These are phyloP conservation scores for Aethina tumida DNA, from an alignment of 1,140 invertebrate species.

Conservation along the genomic window DNA sequence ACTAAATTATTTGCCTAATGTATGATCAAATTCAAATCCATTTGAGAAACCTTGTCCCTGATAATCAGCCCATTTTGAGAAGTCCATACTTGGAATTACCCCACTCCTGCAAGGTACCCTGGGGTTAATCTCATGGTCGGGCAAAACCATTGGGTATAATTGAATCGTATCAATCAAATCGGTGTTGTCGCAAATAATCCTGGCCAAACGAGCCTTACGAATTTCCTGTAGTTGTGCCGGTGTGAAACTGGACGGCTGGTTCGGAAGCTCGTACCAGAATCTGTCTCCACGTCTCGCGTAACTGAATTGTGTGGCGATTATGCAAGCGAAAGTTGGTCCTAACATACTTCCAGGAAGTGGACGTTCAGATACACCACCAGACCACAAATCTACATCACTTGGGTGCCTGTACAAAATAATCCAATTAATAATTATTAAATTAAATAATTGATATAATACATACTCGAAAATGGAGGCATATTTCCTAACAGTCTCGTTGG, in stretches of 20 bases:
- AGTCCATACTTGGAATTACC: slow-evolving; percentile 73
- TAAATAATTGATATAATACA: slow-evolving; percentile 29
- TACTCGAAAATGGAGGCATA: slow-evolving; percentile 68
- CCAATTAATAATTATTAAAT: slow-evolving; percentile 5
- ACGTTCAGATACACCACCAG: slow-evolving; percentile 83
- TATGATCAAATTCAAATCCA: slow-evolving; percentile 5
- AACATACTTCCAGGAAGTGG: slow-evolving; percentile 80
- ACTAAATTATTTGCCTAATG: slow-evolving; percentile 15
- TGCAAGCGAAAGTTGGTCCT: slow-evolving; percentile 90
- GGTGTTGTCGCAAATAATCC: slow-evolving; percentile 91
- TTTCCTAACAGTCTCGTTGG: slow-evolving; percentile 75
- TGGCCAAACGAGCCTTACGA: slow-evolving; percentile 72
- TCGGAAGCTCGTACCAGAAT: slow-evolving; percentile 92
- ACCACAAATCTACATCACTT: slow-evolving; percentile 84
- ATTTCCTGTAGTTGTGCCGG: slow-evolving; percentile 85
- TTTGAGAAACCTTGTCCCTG: slow-evolving; percentile 23
- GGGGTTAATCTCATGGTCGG: slow-evolving; percentile 85
- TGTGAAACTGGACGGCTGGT: slow-evolving; percentile 86
- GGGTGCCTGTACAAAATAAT: slow-evolving; percentile 51
- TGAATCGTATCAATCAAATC: slow-evolving; percentile 88
- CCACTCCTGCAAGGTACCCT: slow-evolving; percentile 81
- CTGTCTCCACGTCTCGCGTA: slow-evolving; percentile 83
- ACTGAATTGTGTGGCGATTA: slow-evolving; percentile 94
- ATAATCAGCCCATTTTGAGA: slow-evolving; percentile 79
- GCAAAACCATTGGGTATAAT: slow-evolving; percentile 84